Base-by-base conservation (phyloP, 2,113 vertebrate species). In the Hemicordylus capensis region DNA sequence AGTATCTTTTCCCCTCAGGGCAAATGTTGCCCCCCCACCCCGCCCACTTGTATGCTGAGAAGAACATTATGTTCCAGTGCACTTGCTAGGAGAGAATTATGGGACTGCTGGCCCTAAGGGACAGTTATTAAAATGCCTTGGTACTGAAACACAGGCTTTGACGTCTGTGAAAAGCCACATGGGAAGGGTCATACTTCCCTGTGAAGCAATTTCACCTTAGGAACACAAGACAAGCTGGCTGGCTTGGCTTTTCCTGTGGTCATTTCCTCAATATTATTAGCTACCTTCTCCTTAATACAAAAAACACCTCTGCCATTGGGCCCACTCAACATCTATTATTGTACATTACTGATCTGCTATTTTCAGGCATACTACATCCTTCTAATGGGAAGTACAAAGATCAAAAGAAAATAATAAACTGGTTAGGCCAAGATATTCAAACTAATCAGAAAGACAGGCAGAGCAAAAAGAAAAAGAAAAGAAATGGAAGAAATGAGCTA, bases 1-100 rank as follows among this genome's bases (percentile, higher is more conserved):
- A 80, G 67, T 48, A 80, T 61, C n/a, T 22, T 46, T 85, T 72
- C 48, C 66, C 56, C 76, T 28, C 76, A 73, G 76, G 88, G 73
- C 88, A 83, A 87, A 92, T 85, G 87, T 91, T 92, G 61, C 89
- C 80, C 88, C 91, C 80, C 83, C 79, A n/a, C n/a, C 82, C 72
- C 76, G 87, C 88, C 83, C 92, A 90, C 81, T 91, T 92, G 81
- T 66, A 72, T 20, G 88, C 37, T 92, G 80, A 76, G 80, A 79
- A 58, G 95, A 94, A 95, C 94, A 95, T 81, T 76, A 83, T 91
- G 95, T 96, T 95, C 92, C 91, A 94, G 83, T 88, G 92, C 85
- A 86, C 86, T 39, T 34, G 85, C 89, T 94, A 93, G 94, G 83
- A 91, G 85, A 95, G 88, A 74, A 93, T 67, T 0, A 88, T 14